These are phyloP conservation scores for Temnothorax longispinosus DNA, from an alignment of 1,140 invertebrate genomes.

Conservation along the genomic window DNA sequence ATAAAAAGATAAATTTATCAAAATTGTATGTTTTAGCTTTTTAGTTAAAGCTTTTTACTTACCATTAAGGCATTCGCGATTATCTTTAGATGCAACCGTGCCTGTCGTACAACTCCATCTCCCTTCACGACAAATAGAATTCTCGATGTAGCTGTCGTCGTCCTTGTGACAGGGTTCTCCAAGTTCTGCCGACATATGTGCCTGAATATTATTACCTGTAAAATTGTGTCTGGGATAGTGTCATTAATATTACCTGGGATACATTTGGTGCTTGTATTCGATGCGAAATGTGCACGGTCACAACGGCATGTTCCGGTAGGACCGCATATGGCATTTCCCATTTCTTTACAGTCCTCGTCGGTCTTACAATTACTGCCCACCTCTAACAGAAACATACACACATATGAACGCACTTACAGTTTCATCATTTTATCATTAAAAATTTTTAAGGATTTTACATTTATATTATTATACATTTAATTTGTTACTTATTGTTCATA, in stretches of 20 bases:
- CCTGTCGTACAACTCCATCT: slow-evolving; percentile 69
- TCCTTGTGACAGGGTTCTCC: slow-evolving; percentile 65
- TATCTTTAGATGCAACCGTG: slow-evolving; percentile 59
- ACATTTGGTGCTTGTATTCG: slow-evolving; percentile 33
- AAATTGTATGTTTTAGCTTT: neutral
- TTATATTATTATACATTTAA: neutral
- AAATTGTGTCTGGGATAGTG: neutral
- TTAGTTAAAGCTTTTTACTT: slow-evolving; percentile 1
- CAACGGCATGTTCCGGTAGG: slow-evolving; percentile 68
- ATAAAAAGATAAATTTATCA: neutral
- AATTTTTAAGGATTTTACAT: neutral
- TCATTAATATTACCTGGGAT: slow-evolving; percentile 70
- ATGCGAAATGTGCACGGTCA: slow-evolving; percentile 63
- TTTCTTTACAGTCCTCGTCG: slow-evolving; percentile 54
- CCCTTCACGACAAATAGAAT: slow-evolving; percentile 67
- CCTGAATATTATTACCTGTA: neutral
- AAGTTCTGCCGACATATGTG: slow-evolving; percentile 68
- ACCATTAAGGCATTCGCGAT: slow-evolving; percentile 74
- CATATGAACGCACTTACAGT: neutral
- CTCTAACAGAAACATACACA: neutral
- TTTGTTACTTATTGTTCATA: neutral
- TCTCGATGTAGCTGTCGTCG: slow-evolving; percentile 32
- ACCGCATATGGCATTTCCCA: slow-evolving; percentile 61
- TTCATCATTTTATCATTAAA: neutral
- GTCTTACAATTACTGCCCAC: slow-evolving; percentile 39